Percentiles rank a stretch among this genome's conserved stretches.
These are phyloP conservation scores for Aegotheles bennettii DNA, from an alignment of 2,113 vertebrate species.

Conservation along the genomic window DNA sequence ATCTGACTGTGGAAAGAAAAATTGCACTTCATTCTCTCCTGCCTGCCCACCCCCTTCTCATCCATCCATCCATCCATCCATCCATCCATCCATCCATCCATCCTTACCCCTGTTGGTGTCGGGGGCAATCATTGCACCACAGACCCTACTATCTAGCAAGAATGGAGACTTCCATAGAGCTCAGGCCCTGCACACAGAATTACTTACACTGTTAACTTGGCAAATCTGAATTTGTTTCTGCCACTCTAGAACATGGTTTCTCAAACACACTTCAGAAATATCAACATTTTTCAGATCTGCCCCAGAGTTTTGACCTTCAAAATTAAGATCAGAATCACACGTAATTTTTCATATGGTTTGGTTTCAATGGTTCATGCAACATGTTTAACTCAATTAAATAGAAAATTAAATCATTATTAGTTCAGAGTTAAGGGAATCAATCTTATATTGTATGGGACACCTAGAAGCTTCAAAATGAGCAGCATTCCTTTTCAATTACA, in stretches of 20 bases:
- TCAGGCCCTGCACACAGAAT: neutral
- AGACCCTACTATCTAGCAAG: neutral
- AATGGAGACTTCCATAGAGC: neutral
- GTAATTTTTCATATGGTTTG: neutral
- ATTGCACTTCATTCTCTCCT: neutral
- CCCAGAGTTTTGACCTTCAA: slow-evolving; percentile 61
- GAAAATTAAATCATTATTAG: slow-evolving; percentile 63
- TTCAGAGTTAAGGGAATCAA: slow-evolving; percentile 11
- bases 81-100: too few species aligned
- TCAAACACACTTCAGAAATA: neutral
- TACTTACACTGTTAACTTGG: neutral
- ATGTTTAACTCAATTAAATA: slow-evolving; percentile 56
- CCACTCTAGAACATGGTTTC: neutral
- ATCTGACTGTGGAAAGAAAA: neutral
- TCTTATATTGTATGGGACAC: neutral
- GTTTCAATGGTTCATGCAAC: slow-evolving; percentile 24
- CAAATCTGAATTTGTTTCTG: neutral
- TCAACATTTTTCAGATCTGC: slow-evolving; percentile 10
- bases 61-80: neutral
- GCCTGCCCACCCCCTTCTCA: fast-evolving
- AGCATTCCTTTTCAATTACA: neutral
- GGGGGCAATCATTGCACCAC: neutral
- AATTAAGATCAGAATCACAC: neutral
- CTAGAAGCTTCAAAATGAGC: neutral
- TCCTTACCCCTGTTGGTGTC: neutral